A percentile compares a stretch with the other conserved stretches of the same genome.
phyloP scores from a whole-genome alignment of 1,140 invertebrate genomes.

The Saxidomus purpurata region DNA sequence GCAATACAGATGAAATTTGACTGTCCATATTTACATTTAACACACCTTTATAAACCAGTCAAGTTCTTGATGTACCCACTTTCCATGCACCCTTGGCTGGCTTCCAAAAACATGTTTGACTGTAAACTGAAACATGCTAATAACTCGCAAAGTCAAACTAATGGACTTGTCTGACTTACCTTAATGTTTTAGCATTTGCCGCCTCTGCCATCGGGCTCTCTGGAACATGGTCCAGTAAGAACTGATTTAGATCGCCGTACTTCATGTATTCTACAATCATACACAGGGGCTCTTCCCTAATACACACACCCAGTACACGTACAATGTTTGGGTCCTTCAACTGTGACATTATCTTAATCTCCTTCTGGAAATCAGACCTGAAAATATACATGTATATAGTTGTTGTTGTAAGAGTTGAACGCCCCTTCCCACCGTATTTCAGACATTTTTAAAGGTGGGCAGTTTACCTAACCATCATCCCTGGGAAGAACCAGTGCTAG shows the following conservation, averaged over 20 bases:
- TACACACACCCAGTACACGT: constrained; percentile 94
- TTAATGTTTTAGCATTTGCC: constrained; percentile 80
- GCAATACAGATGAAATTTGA: too few relatives aligned
- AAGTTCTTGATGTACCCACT: too few relatives aligned
- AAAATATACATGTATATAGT: background rate
- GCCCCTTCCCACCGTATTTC: too few relatives aligned
- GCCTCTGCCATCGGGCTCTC: constrained; percentile 82
- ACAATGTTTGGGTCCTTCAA: constrained; percentile 95
- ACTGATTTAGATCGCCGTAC: constrained; percentile 96
- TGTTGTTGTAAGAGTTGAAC: too few relatives aligned
- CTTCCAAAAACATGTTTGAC: too few relatives aligned
- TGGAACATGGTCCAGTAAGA: constrained; percentile 92
- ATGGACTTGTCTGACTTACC: too few relatives aligned
- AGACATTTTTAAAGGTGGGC: background rate
- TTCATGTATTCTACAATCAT: constrained; percentile 97
- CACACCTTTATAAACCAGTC: too few relatives aligned
- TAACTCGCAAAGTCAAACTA: too few relatives aligned
- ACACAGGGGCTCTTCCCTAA: constrained; percentile 93
- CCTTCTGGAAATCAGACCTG: constrained; percentile 95
- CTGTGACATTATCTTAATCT: constrained; percentile 94
- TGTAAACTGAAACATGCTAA: too few relatives aligned
- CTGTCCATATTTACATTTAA: too few relatives aligned
- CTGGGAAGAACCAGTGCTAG: too few relatives aligned
- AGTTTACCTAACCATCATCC: background rate
- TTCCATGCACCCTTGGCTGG: too few relatives aligned